Base-by-base conservation (phyloP, 2,113 vertebrate species). In the Toxotes chatareus region DNA sequence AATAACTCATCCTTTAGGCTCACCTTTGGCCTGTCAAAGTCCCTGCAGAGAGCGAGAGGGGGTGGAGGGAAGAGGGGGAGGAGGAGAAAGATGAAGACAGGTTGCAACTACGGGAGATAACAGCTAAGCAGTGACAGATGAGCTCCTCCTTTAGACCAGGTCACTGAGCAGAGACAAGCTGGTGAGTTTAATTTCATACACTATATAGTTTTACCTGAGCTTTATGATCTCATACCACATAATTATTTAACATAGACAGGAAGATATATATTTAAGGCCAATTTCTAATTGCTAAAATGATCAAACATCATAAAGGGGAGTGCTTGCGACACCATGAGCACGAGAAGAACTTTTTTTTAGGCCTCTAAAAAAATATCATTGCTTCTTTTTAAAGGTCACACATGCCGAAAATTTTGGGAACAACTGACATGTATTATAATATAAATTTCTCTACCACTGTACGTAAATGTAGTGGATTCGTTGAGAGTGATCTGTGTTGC, bases 1-100 rank as follows among this genome's bases (percentile, higher is more conserved):
- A 98, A 99, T 98, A 96, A 93, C 96, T 98, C 88, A 98, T 86
- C 96, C 95, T 97, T 98, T 98, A 99, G 93, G 93, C 92, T 93
- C 94, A 98, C 95, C 97, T 97, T 97, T 96, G 96, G 82, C 88
- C 95, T 91, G 92, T 93, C 96, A 97, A 97, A 97, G 96, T 97
- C 93, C 95, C 93, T 32, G 47, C 76, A 49, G 14, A 27, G 42
- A 17, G 32, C 34, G 63, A 51, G 34, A 31, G 70, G 53, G 32
- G 36, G 21, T 56, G 23, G 1, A 10, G 34, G 32, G 14, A 3
- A 59, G 27, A 12, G n/a, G 46, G 40, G 46, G 44, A 3, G 12
- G 46, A 7, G 23, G 46, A 80, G 82, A 56, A 76, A 73, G 73
- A 76, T 64, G 76, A 60, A 64, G 76, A 49, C 42, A 53, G 76